Evolutionary conservation across 2,113 vertebrate species (phyloP).

Genomic region (Arothron firmamentum): DNA sequence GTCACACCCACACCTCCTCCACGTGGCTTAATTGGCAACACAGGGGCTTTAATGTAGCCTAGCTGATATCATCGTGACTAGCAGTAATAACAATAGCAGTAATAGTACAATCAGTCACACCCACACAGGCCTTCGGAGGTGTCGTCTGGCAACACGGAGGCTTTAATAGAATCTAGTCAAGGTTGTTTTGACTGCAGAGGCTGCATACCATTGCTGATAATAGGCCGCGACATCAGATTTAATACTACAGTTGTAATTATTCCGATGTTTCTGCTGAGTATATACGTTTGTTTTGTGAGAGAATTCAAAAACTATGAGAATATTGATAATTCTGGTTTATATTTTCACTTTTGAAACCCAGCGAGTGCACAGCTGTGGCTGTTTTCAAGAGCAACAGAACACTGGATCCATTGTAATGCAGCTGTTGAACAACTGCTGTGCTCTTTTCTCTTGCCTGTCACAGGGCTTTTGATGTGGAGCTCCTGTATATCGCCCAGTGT

Average conservation of each 20-base stretch:
- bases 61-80: no score
- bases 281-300: no score
- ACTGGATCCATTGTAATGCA: background rate
- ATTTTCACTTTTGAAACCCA: background rate
- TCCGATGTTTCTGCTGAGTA: no score
- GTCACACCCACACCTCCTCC: no score
- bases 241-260: no score
- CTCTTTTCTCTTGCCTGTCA: background rate
- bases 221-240: no score
- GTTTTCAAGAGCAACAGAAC: background rate
- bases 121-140: background rate
- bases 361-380: background rate
- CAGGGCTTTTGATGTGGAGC: conserved; percentile 98
- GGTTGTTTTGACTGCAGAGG: background rate
- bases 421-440: conserved; percentile 7
- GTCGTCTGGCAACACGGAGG: background rate
- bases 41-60: no score
- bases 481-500: conserved; percentile 90
- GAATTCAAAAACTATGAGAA: no score
- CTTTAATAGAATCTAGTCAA: background rate
- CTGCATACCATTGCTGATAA: background rate
- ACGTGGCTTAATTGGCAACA: no score
- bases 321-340: no score
- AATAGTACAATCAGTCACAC: background rate
- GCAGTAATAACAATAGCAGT: background rate